Conservation (phyloP, 2,888 invertebrate genomes). For the Leptura quadrifasciata region DNA sequence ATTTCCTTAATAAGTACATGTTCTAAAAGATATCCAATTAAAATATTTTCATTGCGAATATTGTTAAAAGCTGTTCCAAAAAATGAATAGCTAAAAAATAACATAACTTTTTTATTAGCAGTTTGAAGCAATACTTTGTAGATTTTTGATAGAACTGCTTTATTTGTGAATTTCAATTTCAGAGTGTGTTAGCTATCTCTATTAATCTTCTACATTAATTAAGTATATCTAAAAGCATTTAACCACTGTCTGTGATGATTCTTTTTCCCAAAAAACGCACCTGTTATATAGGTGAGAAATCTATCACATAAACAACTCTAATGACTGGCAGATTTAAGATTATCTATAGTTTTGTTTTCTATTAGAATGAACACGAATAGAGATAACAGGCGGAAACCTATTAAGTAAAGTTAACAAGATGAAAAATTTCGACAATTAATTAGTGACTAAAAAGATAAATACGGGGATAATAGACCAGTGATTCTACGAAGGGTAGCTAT, state of each 20-base stretch:
- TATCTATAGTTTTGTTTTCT: not conserved
- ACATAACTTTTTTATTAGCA: too few species aligned
- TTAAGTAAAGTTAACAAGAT: not conserved
- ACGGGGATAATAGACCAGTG: conserved; percentile 1
- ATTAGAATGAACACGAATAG: conserved; percentile 4
- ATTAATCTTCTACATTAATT: too few species aligned
- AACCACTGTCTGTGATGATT: not conserved
- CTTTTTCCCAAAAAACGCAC: not conserved
- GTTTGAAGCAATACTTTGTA: too few species aligned
- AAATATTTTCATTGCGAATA: too few species aligned
- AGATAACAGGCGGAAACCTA: not conserved
- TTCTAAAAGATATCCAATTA: not conserved
- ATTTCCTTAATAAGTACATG: not conserved
- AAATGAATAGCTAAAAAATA: too few species aligned
- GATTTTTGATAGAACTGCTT: too few species aligned
- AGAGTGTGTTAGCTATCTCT: too few species aligned
- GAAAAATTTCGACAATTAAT: conserved; percentile 19
- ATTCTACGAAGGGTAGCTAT: conserved; percentile 12
- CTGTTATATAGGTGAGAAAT: conserved; percentile 4
- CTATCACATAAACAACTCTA: conserved; percentile 7
- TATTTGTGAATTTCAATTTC: too few species aligned
- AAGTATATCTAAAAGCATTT: too few species aligned
- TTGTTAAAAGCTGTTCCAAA: too few species aligned
- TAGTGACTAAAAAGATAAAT: conserved; percentile 16
- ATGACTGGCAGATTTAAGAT: not conserved